A percentile compares a stretch with the other conserved stretches of the same genome.
phyloP scores from a whole-genome alignment of 2,113 vertebrate genomes.

The Laticauda colubrina region DNA sequence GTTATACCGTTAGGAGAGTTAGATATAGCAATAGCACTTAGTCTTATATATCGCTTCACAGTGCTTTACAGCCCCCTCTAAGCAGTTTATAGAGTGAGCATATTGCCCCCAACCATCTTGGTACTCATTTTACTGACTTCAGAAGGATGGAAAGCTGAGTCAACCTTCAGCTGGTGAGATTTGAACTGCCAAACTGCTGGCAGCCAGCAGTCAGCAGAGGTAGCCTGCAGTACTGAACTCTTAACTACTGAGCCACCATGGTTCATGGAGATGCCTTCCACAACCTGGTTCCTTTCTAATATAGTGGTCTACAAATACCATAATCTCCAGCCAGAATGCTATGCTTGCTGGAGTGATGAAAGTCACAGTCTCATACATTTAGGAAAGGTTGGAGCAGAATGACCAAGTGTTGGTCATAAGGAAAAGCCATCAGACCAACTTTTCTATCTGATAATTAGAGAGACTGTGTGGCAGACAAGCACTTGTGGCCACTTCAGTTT shows the following conservation, averaged over 20 bases:
- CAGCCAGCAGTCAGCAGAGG: too few relatives aligned
- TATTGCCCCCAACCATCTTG: too few relatives aligned
- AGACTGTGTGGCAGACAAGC: slow-evolving; percentile 24
- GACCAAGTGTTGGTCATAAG: background rate
- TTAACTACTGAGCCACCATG: too few relatives aligned
- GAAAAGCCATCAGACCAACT: background rate
- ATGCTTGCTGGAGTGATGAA: background rate
- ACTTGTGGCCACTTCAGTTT: slow-evolving; percentile 56
- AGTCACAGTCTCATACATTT: background rate
- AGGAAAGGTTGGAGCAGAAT: background rate
- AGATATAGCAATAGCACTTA: background rate
- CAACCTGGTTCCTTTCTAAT: background rate
- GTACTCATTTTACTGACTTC: too few relatives aligned
- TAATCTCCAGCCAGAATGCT: background rate
- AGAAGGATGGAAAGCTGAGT: too few relatives aligned
- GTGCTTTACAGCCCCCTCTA: too few relatives aligned
- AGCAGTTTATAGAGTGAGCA: too few relatives aligned
- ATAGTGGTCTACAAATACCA: background rate
- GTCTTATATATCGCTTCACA: too few relatives aligned
- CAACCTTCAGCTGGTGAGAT: too few relatives aligned
- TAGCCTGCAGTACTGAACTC: too few relatives aligned
- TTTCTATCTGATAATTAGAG: background rate
- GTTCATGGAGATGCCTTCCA: background rate
- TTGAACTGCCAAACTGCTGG: too few relatives aligned
- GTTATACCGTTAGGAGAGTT: background rate